phyloP scores from a whole-genome alignment of 2,888 invertebrate genomes.

The Ectemnius lituratus region DNA sequence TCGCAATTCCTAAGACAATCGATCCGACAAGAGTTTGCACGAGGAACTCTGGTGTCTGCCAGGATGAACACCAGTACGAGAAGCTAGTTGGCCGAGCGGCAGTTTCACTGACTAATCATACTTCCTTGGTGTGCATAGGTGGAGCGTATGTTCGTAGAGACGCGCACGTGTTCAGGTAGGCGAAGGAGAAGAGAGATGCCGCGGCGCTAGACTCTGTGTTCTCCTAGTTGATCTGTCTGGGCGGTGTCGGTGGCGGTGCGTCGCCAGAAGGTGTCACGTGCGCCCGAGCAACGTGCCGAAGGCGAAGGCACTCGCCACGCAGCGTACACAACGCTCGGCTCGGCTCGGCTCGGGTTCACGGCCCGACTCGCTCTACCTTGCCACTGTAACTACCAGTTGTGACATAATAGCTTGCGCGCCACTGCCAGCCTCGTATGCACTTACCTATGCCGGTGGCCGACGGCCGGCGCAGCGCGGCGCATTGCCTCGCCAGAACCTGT shows the following conservation, averaged over 20 bases:
- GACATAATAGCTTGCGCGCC: conserved; percentile 60
- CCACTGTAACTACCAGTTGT: conserved; percentile 58
- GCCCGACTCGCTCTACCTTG: conserved; percentile 60
- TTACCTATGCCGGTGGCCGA: neutral
- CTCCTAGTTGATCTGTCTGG: no score
- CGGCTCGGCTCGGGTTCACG: conserved; percentile 65
- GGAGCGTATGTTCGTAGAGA: conserved; percentile 8
- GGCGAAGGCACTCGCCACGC: no score
- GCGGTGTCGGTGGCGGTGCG: no score
- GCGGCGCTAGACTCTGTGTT: no score
- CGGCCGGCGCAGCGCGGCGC: no score
- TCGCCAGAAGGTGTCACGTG: conserved; percentile 60
- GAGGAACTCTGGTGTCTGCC: no score
- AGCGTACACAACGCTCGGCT: conserved; percentile 9
- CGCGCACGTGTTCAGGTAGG: neutral
- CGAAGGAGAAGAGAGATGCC: conserved; percentile 7
- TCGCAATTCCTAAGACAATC: no score
- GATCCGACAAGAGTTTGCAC: neutral
- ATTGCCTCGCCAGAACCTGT: neutral
- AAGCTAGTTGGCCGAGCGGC: no score
- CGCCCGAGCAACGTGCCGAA: conserved; percentile 62
- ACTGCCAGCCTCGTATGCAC: neutral
- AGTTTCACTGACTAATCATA: neutral
- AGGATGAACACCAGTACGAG: no score
- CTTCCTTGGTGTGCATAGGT: neutral